Evolutionary conservation across 2,888 invertebrate species (phyloP), one percentile per base, ranked within the genome.

Genomic region (Allygus modestus): DNA sequence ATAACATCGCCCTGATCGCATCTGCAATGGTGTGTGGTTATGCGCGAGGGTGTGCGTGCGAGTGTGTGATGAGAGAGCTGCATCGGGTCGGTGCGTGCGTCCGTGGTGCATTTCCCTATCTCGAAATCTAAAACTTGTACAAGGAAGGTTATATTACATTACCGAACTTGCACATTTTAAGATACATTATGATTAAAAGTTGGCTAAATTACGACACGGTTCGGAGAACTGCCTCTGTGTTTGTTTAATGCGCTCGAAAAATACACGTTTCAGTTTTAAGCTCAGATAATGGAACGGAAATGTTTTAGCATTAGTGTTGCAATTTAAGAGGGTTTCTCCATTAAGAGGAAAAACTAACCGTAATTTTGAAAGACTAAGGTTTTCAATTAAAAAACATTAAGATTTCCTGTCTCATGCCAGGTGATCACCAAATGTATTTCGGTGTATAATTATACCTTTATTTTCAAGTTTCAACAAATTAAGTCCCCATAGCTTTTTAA

Each of bases 61-160:
- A 4, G 23, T 23, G 58, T 46, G 46, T 17, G 46, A n/a, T 46
- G 46, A 41, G 5, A 41, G 41, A 9, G 41, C 41, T 9, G 5
- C 41, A 5, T 9, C 41, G 41, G 41, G 5, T 41, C 41, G 7
- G 11, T n/a, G n/a, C n/a, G n/a, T n/a, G n/a, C n/a, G n/a, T n/a
- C n/a, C n/a, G 1, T 7, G 23, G 65, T 65, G 65, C 28, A 65
- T 28, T 11, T 65, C 28, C 65, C 12, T 65, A 65, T 65, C 65
- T 65, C 1, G 65, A 65, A 65, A 65, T 65, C 65, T 65, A 65
- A 65, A 28, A 65, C 65, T 26, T 65, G 65, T 65, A 65, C 65
- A 28, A 1, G 58, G 58, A 58, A 65, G 65, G 11, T 65, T 31
- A 26, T 31, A 28, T 65, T 58, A 58, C 58, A 51, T 51, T 58